Percentiles rank a stretch among this genome's conserved stretches.
Evolutionary conservation across 2,888 invertebrate genomes (phyloP).

Genomic region (Xylocampa areola): DNA sequence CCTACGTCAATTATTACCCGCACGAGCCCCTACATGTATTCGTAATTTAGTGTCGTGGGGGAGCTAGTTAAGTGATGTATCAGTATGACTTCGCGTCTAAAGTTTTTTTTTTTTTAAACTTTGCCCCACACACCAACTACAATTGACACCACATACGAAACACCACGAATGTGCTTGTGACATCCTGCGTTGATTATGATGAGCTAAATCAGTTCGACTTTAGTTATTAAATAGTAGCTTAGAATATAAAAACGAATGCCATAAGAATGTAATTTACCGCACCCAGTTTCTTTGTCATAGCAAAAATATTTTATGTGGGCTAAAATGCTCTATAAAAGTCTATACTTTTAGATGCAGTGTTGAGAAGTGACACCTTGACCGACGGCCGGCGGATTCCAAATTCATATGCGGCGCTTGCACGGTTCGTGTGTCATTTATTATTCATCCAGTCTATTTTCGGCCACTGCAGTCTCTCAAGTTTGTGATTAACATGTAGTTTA

Average conservation of each 20-base stretch:
- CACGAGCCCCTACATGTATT: constrained; percentile 1
- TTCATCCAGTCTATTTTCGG: constrained; percentile 43
- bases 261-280: no score
- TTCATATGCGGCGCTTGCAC: constrained; percentile 32
- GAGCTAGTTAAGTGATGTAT: constrained; percentile 10
- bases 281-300: no score
- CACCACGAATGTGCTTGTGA: no score
- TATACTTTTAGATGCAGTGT: constrained; percentile 8
- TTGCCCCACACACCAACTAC: no score
- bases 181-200: no score
- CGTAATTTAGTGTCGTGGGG: neutral
- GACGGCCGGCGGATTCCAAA: constrained; percentile 20
- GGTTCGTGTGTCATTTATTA: constrained; percentile 17
- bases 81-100: constrained; percentile 31
- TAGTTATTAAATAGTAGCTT: no score
- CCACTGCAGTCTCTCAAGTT: constrained; percentile 26
- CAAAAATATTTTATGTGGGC: no score
- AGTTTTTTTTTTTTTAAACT: no score
- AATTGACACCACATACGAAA: no score
- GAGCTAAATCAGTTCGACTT: no score
- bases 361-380: constrained; percentile 19
- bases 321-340: neutral
- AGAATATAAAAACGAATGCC: no score
- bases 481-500: no score
- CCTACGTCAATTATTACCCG: constrained; percentile 12